Conservation (phyloP, 2,888 invertebrate species). For the Noctua comes region DNA sequence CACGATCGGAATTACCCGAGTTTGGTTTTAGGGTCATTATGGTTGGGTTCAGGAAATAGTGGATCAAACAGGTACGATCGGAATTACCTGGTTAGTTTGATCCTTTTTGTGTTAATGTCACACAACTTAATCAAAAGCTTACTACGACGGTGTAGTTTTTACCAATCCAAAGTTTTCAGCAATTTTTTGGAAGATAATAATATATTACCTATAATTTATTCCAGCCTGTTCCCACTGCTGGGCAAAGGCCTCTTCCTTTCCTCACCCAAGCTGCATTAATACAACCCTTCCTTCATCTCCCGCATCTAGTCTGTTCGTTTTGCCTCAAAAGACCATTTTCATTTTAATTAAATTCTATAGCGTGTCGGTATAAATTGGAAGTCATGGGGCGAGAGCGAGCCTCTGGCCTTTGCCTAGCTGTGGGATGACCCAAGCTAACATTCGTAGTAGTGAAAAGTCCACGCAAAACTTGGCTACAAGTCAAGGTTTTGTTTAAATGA, state of each 20-base stretch:
- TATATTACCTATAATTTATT: too few species aligned
- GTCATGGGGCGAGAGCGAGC: not conserved
- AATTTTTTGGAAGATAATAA: too few species aligned
- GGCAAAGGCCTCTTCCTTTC: too few species aligned
- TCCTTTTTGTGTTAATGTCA: not conserved
- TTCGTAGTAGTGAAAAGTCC: not conserved
- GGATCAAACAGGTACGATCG: not conserved
- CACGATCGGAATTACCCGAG: slow-evolving; percentile 4
- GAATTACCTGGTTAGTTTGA: not conserved
- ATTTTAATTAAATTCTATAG: too few species aligned
- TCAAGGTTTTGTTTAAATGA: not conserved
- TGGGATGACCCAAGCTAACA: too few species aligned
- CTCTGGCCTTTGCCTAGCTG: not conserved
- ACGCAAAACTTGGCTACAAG: too few species aligned
- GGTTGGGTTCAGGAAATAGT: not conserved
- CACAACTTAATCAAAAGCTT: not conserved
- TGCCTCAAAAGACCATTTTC: too few species aligned
- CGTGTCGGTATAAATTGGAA: not conserved
- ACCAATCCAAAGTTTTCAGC: too few species aligned
- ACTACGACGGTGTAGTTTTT: not conserved
- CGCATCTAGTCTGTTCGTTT: too few species aligned
- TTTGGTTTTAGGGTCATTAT: not conserved
- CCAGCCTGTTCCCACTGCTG: too few species aligned
- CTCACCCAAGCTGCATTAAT: too few species aligned
- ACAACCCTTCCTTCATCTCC: too few species aligned